Evolutionary conservation across 2,888 invertebrate genomes (phyloP).

Genomic region (Proisotoma minuta): DNA sequence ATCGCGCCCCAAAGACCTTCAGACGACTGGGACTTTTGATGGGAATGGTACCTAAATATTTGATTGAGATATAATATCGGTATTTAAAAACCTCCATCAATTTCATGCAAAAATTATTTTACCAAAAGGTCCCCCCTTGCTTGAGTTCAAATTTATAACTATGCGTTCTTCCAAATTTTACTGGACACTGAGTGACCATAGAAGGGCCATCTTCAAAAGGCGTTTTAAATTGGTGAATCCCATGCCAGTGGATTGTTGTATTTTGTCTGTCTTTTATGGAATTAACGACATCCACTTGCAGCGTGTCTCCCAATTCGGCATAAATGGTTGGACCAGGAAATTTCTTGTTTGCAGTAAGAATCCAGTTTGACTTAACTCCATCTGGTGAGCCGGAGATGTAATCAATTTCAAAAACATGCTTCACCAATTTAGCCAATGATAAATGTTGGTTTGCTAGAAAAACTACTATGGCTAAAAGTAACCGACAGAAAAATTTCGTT

Average conservation of each 20-base stretch:
- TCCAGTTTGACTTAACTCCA: not conserved
- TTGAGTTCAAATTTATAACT: conserved; percentile 20
- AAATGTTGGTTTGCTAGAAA: too few species aligned
- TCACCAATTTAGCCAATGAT: not conserved
- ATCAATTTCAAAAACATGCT: not conserved
- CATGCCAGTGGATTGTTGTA: not conserved
- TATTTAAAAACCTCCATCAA: not conserved
- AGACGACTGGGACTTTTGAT: conserved; percentile 32
- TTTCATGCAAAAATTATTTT: not conserved
- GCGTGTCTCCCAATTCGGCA: not conserved
- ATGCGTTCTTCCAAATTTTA: conserved; percentile 15
- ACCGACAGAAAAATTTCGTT: too few species aligned
- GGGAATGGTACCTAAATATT: conserved; percentile 30
- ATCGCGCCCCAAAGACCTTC: conserved; percentile 38
- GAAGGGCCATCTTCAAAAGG: conserved; percentile 34
- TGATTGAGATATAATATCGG: too few species aligned
- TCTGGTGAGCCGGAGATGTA: not conserved
- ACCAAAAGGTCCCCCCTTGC: conserved; percentile 35
- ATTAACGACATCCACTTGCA: not conserved
- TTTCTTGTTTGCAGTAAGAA: not conserved
- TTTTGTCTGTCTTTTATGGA: not conserved
- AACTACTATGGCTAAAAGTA: too few species aligned
- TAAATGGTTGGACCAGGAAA: not conserved
- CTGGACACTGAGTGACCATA: conserved; percentile 32
- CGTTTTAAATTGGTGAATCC: not conserved